These are phyloP conservation scores for Glaucopsyche alexis DNA, from an alignment of 2,888 invertebrate genomes.

Conservation along the genomic window DNA sequence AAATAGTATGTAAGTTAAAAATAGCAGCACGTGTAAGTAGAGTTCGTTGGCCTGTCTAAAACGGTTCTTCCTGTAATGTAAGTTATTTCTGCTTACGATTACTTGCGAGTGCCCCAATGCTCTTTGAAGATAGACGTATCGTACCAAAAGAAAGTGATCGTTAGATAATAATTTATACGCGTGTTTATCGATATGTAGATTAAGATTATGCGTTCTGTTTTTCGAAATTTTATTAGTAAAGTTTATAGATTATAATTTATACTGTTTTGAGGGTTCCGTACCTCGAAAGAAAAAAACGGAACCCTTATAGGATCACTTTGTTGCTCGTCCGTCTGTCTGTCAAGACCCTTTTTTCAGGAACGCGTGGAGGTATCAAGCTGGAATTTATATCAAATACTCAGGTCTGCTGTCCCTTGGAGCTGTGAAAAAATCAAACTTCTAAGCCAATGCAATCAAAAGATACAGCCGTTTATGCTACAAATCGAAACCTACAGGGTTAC, in stretches of 20 bases:
- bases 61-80: constrained; percentile 58
- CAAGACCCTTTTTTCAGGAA: too few relatives aligned
- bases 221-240: background rate
- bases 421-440: too few relatives aligned
- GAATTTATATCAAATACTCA: too few relatives aligned
- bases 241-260: background rate
- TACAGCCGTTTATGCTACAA: too few relatives aligned
- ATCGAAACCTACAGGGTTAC: too few relatives aligned
- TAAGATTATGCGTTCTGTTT: constrained; percentile 7
- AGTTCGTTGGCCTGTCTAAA: constrained; percentile 67
- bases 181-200: background rate
- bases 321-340: too few relatives aligned
- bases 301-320: too few relatives aligned
- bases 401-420: too few relatives aligned
- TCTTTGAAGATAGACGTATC: constrained; percentile 26
- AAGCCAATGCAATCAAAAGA: too few relatives aligned
- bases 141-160: constrained; percentile 21
- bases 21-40: constrained; percentile 55
- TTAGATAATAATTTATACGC: background rate
- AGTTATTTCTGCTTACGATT: constrained; percentile 50
- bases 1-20: constrained; percentile 37
- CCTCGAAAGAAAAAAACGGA: too few relatives aligned
- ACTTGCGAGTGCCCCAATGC: constrained; percentile 39
- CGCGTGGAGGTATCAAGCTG: too few relatives aligned
- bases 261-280: too few relatives aligned